Evolutionary conservation across 2,113 vertebrate species (phyloP).

Genomic region (Bufo gargarizans): DNA sequence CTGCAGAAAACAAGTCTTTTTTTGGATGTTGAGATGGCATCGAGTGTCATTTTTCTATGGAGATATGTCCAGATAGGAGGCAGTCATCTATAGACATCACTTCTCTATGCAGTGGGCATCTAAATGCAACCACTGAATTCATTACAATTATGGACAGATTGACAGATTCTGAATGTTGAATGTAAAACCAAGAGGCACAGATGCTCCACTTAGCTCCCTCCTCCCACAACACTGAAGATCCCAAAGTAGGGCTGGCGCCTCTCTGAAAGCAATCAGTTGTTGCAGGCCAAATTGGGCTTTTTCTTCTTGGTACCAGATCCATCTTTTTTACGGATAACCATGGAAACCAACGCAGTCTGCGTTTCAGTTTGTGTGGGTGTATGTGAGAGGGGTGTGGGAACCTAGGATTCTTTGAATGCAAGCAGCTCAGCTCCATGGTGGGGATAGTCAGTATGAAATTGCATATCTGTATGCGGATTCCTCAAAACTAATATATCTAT

Average conservation of each 20-base stretch:
- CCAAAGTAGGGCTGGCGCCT: slow-evolving; percentile 38
- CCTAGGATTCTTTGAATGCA: slow-evolving; percentile 14
- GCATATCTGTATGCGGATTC: neutral
- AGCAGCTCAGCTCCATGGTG: neutral
- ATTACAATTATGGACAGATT: neutral
- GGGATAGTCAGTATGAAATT: neutral
- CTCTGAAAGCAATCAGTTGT: slow-evolving; percentile 37
- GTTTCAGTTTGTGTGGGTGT: slow-evolving; percentile 50
- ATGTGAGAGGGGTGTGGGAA: slow-evolving; percentile 25
- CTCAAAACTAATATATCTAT: too few species aligned
- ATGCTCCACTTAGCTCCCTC: slow-evolving; percentile 26
- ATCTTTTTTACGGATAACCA: slow-evolving; percentile 52
- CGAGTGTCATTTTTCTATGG: neutral
- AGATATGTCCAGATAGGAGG: neutral
- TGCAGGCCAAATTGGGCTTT: slow-evolving; percentile 18
- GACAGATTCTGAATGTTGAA: neutral
- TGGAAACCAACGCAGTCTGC: slow-evolving; percentile 47
- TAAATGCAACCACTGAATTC: neutral
- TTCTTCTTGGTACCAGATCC: slow-evolving; percentile 8
- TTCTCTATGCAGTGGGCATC: neutral
- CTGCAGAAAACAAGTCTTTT: neutral
- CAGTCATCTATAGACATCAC: neutral
- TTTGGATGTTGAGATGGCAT: neutral
- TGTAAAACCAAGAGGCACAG: slow-evolving; percentile 38
- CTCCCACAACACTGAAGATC: slow-evolving; percentile 36